phyloP scores from a whole-genome alignment of 2,888 invertebrate genomes.

The Cyaniris semiargus region DNA sequence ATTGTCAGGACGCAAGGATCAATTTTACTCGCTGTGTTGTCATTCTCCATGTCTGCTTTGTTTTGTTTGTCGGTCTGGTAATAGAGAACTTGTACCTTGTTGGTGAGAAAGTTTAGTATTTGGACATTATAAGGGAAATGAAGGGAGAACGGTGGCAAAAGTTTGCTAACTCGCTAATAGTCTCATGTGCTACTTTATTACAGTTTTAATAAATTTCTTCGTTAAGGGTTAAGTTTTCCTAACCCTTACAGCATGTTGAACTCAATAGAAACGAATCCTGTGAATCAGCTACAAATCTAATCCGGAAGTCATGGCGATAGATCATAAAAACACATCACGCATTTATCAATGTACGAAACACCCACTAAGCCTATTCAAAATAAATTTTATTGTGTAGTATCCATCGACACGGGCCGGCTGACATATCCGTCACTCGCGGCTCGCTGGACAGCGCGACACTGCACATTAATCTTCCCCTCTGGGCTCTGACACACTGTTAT shows the following conservation, averaged over 20 bases:
- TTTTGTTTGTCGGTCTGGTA: slow-evolving; percentile 23
- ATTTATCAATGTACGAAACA: slow-evolving; percentile 25
- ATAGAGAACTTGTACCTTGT: slow-evolving; percentile 30
- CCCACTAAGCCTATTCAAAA: slow-evolving; percentile 36
- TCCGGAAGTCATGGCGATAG: not conserved
- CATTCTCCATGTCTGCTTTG: slow-evolving; percentile 21
- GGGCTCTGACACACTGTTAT: slow-evolving; percentile 52
- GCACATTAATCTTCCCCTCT: slow-evolving; percentile 52
- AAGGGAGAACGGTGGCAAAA: slow-evolving; percentile 29
- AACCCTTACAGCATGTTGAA: too few species aligned
- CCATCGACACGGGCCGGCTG: slow-evolving; percentile 31
- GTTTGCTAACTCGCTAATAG: slow-evolving; percentile 7
- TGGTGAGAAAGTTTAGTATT: slow-evolving; percentile 40
- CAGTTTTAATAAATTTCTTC: not conserved
- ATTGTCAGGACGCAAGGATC: not conserved
- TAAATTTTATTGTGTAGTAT: slow-evolving; percentile 38
- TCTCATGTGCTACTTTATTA: slow-evolving; percentile 30
- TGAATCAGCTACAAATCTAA: not conserved
- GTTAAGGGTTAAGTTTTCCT: not conserved
- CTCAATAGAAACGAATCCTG: not conserved
- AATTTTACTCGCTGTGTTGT: not conserved
- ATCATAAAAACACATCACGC: slow-evolving; percentile 7
- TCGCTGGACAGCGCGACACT: slow-evolving; percentile 47
- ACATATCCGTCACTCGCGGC: slow-evolving; percentile 38
- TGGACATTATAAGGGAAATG: slow-evolving; percentile 41